Conservation (phyloP, 2,797 vertebrate species). For the Muscicapa striata region DNA sequence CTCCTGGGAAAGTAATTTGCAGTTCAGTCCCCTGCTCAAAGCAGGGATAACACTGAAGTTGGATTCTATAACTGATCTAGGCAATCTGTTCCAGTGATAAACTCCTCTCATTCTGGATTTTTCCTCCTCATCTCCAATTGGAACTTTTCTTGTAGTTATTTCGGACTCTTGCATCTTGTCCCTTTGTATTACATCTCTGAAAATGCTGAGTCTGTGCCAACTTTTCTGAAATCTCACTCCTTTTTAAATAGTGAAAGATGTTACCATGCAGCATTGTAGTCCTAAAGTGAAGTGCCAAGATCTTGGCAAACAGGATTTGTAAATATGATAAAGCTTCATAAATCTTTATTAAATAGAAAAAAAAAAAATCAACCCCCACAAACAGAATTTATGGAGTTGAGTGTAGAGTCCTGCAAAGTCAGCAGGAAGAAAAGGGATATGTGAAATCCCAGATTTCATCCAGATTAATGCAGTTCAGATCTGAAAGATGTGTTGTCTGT, state of each 20-base stretch:
- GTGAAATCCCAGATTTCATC: not conserved
- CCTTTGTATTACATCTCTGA: not conserved
- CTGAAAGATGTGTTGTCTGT: not conserved
- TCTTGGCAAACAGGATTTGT: not conserved
- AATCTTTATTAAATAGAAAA: not conserved
- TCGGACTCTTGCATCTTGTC: not conserved
- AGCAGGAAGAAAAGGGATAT: not conserved
- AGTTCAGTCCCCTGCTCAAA: not conserved
- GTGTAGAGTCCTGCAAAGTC: not conserved
- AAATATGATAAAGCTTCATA: not conserved
- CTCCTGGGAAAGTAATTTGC: not conserved
- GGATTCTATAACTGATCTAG: not conserved
- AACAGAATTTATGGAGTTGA: not conserved
- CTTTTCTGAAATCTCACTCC: not conserved
- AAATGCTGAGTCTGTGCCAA: not conserved
- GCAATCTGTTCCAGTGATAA: constrained; percentile 22
- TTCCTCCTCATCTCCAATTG: not conserved
- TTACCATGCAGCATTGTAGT: not conserved
- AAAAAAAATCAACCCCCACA: not conserved
- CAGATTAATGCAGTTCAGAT: not conserved
- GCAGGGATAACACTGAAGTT: not conserved
- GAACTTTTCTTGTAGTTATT: not conserved
- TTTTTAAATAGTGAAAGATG: not conserved
- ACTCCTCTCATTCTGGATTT: not conserved
- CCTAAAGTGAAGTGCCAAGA: not conserved